Percentiles rank a stretch among this genome's conserved stretches.
phyloP scores from a whole-genome alignment of 2,797 vertebrate species.

The Ctenopoma multispine region DNA sequence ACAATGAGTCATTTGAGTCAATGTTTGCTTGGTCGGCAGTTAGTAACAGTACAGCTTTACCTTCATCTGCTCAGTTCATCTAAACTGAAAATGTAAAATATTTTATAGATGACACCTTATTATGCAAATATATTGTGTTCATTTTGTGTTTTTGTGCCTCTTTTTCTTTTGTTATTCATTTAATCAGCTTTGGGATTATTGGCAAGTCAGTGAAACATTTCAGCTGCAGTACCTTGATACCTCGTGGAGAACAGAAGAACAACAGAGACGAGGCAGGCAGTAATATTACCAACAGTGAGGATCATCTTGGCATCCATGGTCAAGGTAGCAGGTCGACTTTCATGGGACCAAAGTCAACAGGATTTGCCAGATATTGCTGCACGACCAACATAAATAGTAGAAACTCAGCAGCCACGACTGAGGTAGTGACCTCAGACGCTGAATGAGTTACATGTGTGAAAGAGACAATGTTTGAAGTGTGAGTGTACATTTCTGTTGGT shows the following conservation, averaged over 20 bases:
- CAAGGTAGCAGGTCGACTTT: slow-evolving; percentile 29
- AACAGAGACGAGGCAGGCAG: slow-evolving; percentile 24
- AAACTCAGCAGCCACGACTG: slow-evolving; percentile 56
- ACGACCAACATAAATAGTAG: slow-evolving; percentile 24
- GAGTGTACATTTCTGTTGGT: not conserved
- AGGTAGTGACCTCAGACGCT: slow-evolving; percentile 56
- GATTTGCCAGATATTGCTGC: slow-evolving; percentile 17
- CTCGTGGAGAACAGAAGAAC: slow-evolving; percentile 52
- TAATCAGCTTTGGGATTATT: slow-evolving; percentile 82
- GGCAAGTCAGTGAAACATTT: slow-evolving; percentile 80
- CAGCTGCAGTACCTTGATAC: slow-evolving; percentile 71
- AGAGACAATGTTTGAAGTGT: not conserved
- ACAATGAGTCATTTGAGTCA: not conserved
- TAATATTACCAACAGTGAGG: slow-evolving; percentile 47
- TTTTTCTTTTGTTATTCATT: not conserved
- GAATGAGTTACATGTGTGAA: slow-evolving; percentile 25
- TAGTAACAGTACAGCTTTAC: not conserved
- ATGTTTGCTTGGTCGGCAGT: too few species aligned
- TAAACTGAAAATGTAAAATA: not conserved
- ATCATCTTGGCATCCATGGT: not conserved
- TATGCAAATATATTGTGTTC: not conserved
- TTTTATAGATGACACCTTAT: not conserved
- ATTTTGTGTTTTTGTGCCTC: not conserved
- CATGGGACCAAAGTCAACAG: slow-evolving; percentile 20
- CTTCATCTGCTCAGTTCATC: not conserved